A percentile compares a stretch with the other conserved stretches of the same genome.
Conservation (phyloP, 2,797 vertebrate species). For the Microctenopoma lineatum region DNA sequence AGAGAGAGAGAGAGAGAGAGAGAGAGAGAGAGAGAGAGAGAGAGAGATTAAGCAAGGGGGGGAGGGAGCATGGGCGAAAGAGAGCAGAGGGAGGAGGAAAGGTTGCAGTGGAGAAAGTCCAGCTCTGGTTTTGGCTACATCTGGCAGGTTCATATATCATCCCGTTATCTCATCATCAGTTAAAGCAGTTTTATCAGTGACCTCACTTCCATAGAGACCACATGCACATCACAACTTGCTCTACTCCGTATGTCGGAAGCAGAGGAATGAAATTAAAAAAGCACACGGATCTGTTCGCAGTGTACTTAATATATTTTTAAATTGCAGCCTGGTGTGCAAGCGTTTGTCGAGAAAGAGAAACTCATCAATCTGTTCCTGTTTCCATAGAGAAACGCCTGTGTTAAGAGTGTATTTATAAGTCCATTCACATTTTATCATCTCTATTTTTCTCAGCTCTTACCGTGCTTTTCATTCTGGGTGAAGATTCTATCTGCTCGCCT, state of each 20-base stretch:
- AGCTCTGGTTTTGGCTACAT: conserved; percentile 65
- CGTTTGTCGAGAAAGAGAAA: background rate
- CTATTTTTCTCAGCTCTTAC: conserved; percentile 25
- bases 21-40: conserved; percentile 47
- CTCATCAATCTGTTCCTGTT: background rate
- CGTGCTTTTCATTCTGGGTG: conserved; percentile 28
- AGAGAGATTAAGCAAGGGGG: conserved; percentile 60
- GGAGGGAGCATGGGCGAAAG: conserved; percentile 48
- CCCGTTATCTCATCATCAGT: conserved; percentile 58
- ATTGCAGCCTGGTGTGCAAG: background rate
- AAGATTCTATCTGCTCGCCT: conserved; percentile 49
- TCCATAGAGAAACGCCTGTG: background rate
- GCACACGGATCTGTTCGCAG: background rate
- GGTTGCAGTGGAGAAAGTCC: conserved; percentile 65
- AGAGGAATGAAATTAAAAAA: conserved; percentile 23
- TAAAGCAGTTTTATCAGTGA: conserved; percentile 40
- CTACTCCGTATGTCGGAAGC: conserved; percentile 19
- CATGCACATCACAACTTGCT: conserved; percentile 31
- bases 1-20: conserved; percentile 33
- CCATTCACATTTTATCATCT: conserved; percentile 41
- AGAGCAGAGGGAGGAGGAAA: conserved; percentile 47
- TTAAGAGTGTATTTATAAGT: conserved; percentile 37
- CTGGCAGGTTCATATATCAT: conserved; percentile 66
- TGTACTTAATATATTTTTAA: conserved; percentile 1
- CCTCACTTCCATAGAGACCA: conserved; percentile 49